phyloP scores from a whole-genome alignment of 1,140 invertebrate species.

The Drosophila persimilis region DNA sequence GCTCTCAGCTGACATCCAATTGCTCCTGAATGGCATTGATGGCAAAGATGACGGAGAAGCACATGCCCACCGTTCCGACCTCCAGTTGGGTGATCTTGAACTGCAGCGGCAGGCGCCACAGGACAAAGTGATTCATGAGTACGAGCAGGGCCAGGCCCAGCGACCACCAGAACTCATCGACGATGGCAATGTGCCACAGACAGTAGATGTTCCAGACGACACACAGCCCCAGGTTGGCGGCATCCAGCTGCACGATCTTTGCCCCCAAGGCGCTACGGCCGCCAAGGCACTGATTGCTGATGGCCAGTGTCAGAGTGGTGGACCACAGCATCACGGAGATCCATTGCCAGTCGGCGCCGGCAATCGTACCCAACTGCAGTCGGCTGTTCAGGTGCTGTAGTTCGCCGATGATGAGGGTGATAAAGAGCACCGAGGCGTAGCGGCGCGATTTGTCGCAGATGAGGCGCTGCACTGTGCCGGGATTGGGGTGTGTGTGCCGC shows the following conservation, averaged over 20 bases:
- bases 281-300: constrained; percentile 31
- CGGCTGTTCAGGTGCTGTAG: constrained; percentile 39
- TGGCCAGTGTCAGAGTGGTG: constrained; percentile 25
- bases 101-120: constrained; percentile 60
- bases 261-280: constrained; percentile 14
- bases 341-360: constrained; percentile 39
- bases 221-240: constrained; percentile 38
- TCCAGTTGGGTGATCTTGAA: constrained; percentile 60
- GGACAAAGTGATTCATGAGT: constrained; percentile 65
- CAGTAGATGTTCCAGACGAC: constrained; percentile 64
- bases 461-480: constrained; percentile 50
- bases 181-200: constrained; percentile 50
- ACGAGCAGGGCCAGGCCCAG: constrained; percentile 53
- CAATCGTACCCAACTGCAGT: constrained; percentile 13
- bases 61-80: constrained; percentile 68
- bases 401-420: constrained; percentile 60
- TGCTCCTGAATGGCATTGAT: constrained; percentile 64
- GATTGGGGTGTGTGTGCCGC: constrained; percentile 73
- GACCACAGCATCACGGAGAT: constrained; percentile 46
- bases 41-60: constrained; percentile 64
- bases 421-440: constrained; percentile 58
- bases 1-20: constrained; percentile 34
- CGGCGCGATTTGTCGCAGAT: constrained; percentile 55
- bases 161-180: constrained; percentile 61
- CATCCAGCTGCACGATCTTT: constrained; percentile 22